phyloP scores from a whole-genome alignment of 2,888 invertebrate species.

The Napeogenes sylphis region DNA sequence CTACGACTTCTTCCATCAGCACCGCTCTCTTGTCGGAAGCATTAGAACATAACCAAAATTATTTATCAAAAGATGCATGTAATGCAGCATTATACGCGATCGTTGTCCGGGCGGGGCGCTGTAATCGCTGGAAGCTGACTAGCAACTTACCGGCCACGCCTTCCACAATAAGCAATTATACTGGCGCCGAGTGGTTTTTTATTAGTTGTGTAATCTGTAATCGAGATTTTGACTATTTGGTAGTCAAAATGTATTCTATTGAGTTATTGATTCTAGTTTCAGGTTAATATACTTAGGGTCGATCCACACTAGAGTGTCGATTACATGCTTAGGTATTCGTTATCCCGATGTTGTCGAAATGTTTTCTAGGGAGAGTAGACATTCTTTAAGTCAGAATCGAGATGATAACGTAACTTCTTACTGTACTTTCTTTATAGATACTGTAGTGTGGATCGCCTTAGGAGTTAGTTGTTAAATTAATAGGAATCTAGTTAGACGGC shows the following conservation, averaged over 20 bases:
- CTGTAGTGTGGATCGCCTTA: too few relatives aligned
- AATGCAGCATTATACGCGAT: constrained; percentile 40
- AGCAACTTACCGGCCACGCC: constrained; percentile 57
- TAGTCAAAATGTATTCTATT: not conserved
- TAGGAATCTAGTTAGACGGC: too few relatives aligned
- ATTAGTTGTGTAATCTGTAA: constrained; percentile 7
- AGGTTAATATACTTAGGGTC: too few relatives aligned
- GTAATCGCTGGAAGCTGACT: constrained; percentile 68
- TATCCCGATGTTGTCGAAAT: too few relatives aligned
- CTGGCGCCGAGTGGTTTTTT: constrained; percentile 33
- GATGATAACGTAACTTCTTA: too few relatives aligned
- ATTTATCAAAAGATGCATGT: constrained; percentile 52
- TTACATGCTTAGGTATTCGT: constrained; percentile 3
- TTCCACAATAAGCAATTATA: constrained; percentile 30
- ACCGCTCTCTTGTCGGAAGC: not conserved
- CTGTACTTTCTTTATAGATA: too few relatives aligned
- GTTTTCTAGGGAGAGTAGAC: too few relatives aligned
- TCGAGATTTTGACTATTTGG: constrained; percentile 7
- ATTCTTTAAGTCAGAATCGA: too few relatives aligned
- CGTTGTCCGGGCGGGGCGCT: constrained; percentile 50
- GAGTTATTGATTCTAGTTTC: not conserved
- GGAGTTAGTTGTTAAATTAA: too few relatives aligned
- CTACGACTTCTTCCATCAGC: too few relatives aligned
- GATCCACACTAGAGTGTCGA: too few relatives aligned
- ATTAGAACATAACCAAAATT: not conserved